Base-by-base conservation (phyloP, 2,888 invertebrate species). In the Clitarchus hookeri region DNA sequence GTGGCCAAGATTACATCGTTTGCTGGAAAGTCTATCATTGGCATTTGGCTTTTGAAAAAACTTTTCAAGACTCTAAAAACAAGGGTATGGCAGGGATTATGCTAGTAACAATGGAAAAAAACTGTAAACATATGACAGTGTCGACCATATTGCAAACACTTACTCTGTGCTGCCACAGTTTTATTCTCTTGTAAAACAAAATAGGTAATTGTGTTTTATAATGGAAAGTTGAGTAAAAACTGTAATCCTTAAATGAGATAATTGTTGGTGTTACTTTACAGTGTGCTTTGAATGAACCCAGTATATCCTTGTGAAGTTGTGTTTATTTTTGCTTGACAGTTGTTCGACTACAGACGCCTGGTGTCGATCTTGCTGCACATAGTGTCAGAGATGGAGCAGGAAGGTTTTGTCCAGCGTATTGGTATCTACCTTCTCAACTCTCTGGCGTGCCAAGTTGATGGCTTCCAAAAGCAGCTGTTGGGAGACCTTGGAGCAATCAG, bases 391-490 rank as follows among this genome's bases (percentile, higher is more conserved):
- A 95, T 95, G 87, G 96, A 96, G 89, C 96, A 96, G 89, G 97
- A 98, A 91, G 96, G 97, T 78, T 98, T 98, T 91, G 97, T 98
- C 16, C 98, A 98, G 91, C 94, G 98, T 88, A 97, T 99, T 90
- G 98, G 98, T 36, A 98, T 99, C 89, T 98, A 98, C 92, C 93
- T 99, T 89, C 93, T 99, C 86, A 99, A 99, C 92, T 97, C 98
- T 0, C 93, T 99, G 88, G 98, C 99, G 11, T 99, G 99, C 91
- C 98, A 98, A 92, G 98, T 99, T 13, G 98, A 98, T 90, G 98
- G 98, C 36, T 94, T 94, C 87, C 98, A 99, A 91, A 99, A 99
- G 91, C 94, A 96, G 84, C 95, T 98, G 90, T 94, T 99, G 54
- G 99, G 99, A 84, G 96, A 97, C 91, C 93, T 97, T 86, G 98